Evolutionary conservation across 2,113 vertebrate species (phyloP).

Genomic region (Microtus pennsylvanicus): DNA sequence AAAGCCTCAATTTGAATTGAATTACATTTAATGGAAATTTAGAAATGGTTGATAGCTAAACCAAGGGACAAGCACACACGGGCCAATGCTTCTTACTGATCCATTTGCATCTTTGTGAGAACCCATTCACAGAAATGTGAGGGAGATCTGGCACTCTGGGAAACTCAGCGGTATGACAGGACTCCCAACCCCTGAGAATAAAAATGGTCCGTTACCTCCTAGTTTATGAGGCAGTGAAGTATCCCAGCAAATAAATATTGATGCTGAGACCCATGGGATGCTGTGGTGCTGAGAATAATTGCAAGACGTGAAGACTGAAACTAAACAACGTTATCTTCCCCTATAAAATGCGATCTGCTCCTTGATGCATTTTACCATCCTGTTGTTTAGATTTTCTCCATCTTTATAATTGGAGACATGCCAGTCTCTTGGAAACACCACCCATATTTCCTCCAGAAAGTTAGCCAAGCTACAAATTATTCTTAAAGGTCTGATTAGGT

Average conservation of each 20-base stretch:
- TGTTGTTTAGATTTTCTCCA: constrained; percentile 75
- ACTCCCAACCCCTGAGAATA: constrained; percentile 71
- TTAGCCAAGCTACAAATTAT: constrained; percentile 76
- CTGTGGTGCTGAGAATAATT: background rate
- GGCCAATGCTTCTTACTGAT: background rate
- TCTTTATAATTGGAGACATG: constrained; percentile 73
- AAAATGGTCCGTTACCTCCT: constrained; percentile 83
- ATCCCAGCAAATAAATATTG: constrained; percentile 85
- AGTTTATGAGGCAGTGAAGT: constrained; percentile 86
- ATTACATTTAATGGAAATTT: constrained; percentile 21
- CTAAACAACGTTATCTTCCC: constrained; percentile 52
- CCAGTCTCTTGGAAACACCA: constrained; percentile 38
- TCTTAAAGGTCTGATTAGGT: constrained; percentile 76
- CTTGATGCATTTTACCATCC: constrained; percentile 66
- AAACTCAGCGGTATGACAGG: constrained; percentile 72
- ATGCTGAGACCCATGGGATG: constrained; percentile 79
- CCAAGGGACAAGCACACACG: background rate
- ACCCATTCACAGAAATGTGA: background rate
- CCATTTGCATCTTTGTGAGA: constrained; percentile 3
- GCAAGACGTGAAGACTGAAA: no score
- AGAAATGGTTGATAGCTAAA: constrained; percentile 25
- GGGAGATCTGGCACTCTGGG: constrained; percentile 63
- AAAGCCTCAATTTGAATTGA: constrained; percentile 28
- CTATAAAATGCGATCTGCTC: constrained; percentile 82
- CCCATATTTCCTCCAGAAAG: constrained; percentile 72